Base-by-base conservation (phyloP, 2,797 vertebrate genomes). In the Zonotrichia albicollis region DNA sequence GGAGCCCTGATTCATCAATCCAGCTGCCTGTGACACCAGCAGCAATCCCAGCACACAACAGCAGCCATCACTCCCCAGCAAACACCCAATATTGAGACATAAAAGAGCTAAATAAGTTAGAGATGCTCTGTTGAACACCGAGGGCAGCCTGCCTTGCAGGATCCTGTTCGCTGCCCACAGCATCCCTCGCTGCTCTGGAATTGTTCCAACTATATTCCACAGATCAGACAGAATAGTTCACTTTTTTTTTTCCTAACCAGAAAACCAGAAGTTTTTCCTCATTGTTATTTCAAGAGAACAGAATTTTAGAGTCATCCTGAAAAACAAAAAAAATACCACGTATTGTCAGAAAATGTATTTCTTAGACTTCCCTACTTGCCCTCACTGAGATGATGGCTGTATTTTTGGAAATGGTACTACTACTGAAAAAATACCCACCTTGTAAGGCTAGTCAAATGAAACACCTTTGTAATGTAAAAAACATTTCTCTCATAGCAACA, bases 381-480 rank as follows among this genome's bases (percentile, higher is more conserved):
- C 54, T 40, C 34, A 14, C 65, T 43, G 16, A 46, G 55, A 90
- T 29, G 32, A 17, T 34, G 60, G 55, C 74, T 80, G 38, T 67
- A 64, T 68, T 92, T 95, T 62, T 81, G 48, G 90, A 89, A 90
- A 84, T 43, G 40, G 48, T 92, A 61, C 55, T 86, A 57, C 38
- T 61, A 45, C 32, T 70, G 55, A 58, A 79, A 68, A 48, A 70
- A 43, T 6, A 25, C 3, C 21, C 17, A 50, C 21, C 53, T 82
- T 83, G 81, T 66, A 91, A 88, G 40, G 34, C 61, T 68, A 94
- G 79, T 90, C 53, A 95, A 87, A 93, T 77, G 60, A 91, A 93
- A 93, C 22, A 80, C 14, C 25, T 76, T 73, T 67, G 62, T 54
- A 87, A 87, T 36, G 54, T 73, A 94, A 93, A 94, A 89, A 77